Base-by-base conservation (phyloP, 2,888 invertebrate genomes). In the Bugula neritina region DNA sequence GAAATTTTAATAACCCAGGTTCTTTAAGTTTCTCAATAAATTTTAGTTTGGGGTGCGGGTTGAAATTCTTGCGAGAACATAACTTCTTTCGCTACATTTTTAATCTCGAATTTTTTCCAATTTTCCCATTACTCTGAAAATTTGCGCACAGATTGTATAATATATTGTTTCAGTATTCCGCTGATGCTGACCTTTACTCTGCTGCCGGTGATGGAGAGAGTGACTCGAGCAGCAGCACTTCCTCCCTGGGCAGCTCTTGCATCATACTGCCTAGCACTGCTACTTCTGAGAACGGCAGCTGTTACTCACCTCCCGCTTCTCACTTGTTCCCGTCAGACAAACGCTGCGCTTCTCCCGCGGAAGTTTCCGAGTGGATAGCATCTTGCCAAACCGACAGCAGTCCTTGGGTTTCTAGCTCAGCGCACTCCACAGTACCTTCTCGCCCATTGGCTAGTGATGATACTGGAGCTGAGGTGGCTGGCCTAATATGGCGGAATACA, bases 311-410 rank as follows among this genome's bases (percentile, higher is more conserved):
- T 27, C 25, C 10, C 34, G 13, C 25, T 5, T 29, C 63, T 31
- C 17, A 17, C 13, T 3, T 13, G 2, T 13, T 3, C 3, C 25
- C 10, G 29, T 5, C 63, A 1, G 10, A 13, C 3, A 5, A 5
- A 3, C 29, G 17, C 17, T 17, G 10, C 31, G 29, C 21, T 25
- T 29, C 63, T 13, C 63, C 63, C 5, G 5, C 10, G 13, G 27
- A 63, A 13, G 63, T 63, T 5, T 63, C 63, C 2, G 31, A 63
- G 31, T 63, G 63, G 63, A 31, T 63, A 31, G 63, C 63, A 10
- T 25, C 63, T 31, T 63, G 63, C 63, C 13, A 25, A 5, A 3
- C 31, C 31, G 63, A 27, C 10, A 31, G n/a, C 13, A 25, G 23
- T n/a, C 3, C 23, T n/a, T 55, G 55, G 25, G 23, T 23, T 17